These are phyloP conservation scores for Aurelia sp. DNA, from an alignment of 30 jellyfish, hydroid and myxozoan species.

Conservation along the genomic window DNA sequence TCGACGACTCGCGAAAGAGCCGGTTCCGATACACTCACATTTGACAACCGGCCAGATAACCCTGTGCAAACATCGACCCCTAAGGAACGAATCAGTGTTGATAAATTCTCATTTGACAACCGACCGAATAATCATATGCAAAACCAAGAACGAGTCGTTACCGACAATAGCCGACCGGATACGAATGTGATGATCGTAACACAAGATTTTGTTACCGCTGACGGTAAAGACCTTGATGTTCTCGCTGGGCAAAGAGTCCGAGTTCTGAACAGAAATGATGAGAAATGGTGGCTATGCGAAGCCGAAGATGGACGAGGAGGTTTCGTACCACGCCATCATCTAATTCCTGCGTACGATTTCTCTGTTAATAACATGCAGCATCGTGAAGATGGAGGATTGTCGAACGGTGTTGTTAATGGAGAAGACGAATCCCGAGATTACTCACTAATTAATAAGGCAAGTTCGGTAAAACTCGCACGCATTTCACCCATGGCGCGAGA, in stretches of 20 bases:
- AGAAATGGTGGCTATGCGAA: slow-evolving; percentile 64
- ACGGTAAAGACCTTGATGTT: slow-evolving; percentile 52
- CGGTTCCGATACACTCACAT: too few species aligned
- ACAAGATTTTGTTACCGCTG: slow-evolving; percentile 29
- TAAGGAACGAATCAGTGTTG: too few species aligned
- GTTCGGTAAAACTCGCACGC: slow-evolving; percentile 62
- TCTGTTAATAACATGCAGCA: background rate
- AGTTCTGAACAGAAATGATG: slow-evolving; percentile 46
- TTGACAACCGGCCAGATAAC: background rate
- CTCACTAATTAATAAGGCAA: slow-evolving; percentile 9
- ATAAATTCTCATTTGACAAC: background rate
- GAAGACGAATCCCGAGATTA: background rate
- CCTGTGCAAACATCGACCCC: background rate
- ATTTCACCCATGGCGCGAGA: slow-evolving; percentile 69
- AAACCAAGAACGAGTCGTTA: background rate
- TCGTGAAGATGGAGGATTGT: background rate
- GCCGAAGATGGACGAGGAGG: slow-evolving; percentile 72
- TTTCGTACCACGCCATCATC: slow-evolving; percentile 47
- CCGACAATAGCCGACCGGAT: background rate
- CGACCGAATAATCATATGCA: background rate
- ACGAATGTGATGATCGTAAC: slow-evolving; percentile 20
- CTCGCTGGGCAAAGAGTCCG: slow-evolving; percentile 65
- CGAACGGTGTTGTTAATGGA: background rate
- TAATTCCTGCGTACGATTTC: slow-evolving; percentile 11
- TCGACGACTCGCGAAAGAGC: background rate